Evolutionary conservation across 2,113 vertebrate genomes (phyloP).

Genomic region (Neodon shergylaensis): DNA sequence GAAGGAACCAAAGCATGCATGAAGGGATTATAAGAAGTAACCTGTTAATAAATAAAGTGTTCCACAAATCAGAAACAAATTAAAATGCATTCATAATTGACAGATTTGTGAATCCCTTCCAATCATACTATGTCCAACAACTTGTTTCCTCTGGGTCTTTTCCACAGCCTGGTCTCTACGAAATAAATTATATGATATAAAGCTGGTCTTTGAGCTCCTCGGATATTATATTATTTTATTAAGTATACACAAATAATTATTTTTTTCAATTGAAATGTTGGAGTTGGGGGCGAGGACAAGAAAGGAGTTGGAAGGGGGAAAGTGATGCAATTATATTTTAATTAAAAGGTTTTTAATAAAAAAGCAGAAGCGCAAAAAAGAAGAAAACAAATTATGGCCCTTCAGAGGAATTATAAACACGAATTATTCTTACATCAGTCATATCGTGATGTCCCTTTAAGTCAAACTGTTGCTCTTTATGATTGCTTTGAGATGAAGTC

Average conservation of each 20-base stretch:
- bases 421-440: background rate
- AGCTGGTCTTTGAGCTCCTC: background rate
- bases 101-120: background rate
- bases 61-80: slow-evolving; percentile 23
- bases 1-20: background rate
- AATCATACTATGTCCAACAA: background rate
- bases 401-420: background rate
- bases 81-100: slow-evolving; percentile 30
- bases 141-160: background rate
- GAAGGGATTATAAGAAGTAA: slow-evolving; percentile 1
- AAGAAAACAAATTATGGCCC: background rate
- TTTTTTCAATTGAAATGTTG: background rate
- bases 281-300: background rate
- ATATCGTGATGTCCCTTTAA: slow-evolving; percentile 26
- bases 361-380: background rate
- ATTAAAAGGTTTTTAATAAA: background rate
- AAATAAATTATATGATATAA: background rate
- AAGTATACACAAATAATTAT: slow-evolving; percentile 25
- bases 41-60: background rate
- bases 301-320: background rate
- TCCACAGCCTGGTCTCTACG: background rate
- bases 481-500: background rate
- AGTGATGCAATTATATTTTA: background rate
- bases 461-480: background rate
- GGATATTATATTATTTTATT: background rate